phyloP scores from a whole-genome alignment of 2,113 vertebrate genomes.

The Microtus montanus region DNA sequence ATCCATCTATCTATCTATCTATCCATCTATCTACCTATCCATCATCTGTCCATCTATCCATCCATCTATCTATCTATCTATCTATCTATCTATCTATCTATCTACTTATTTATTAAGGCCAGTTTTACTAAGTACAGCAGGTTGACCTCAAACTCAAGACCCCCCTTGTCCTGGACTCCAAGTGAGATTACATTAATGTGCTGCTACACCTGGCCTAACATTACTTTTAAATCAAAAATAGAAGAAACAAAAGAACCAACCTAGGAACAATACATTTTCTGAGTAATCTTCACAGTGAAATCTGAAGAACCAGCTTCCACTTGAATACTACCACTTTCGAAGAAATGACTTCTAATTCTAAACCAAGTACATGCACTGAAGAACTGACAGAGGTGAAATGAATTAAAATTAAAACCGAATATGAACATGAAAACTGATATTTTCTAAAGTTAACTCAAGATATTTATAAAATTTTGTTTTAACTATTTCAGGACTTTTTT shows the following conservation, averaged over 20 bases:
- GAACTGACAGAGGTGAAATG: not conserved
- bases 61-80: not conserved
- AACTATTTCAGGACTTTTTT: constrained; percentile 5
- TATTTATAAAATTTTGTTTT: not conserved
- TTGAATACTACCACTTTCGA: not conserved
- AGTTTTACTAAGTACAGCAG: not conserved
- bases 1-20: too few species aligned
- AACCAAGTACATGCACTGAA: constrained; percentile 8
- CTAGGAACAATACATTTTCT: not conserved
- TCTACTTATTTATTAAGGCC: not conserved
- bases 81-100: not conserved
- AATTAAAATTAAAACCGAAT: constrained; percentile 41
- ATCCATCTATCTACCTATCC: too few species aligned
- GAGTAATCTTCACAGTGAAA: constrained; percentile 7
- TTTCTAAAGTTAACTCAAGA: constrained; percentile 41
- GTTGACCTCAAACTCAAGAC: not conserved
- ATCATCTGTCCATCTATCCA: rapidly evolving
- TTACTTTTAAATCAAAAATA: constrained; percentile 50
- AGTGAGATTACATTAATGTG: not conserved
- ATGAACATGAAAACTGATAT: not conserved
- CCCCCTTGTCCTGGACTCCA: not conserved
- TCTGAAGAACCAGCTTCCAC: not conserved
- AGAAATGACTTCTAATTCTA: constrained; percentile 28
- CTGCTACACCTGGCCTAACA: not conserved
- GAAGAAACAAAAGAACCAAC: not conserved